Evolutionary conservation across 2,797 vertebrate genomes (phyloP), one percentile per base, ranked within the genome.

Genomic region (Balearica regulorum): DNA sequence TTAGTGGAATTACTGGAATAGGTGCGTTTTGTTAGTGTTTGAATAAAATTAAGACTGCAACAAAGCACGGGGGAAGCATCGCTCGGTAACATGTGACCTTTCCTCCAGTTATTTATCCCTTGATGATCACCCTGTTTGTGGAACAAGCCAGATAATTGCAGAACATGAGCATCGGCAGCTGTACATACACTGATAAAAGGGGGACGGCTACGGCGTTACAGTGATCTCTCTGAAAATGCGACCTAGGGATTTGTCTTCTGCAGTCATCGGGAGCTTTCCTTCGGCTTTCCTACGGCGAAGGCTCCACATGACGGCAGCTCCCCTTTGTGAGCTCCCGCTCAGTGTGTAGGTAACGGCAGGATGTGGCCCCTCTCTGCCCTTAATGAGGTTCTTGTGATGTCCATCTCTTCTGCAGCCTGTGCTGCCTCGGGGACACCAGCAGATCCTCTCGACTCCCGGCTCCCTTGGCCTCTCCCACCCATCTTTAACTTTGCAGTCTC

Each of bases 261-360:
- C 98, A 98, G 98, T 98, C 97, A 96, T 93, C 21, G 4, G 41
- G 61, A 97, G 98, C 98, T 98, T 98, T 98, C 98, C 82, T 95
- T 93, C 93, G 86, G 98, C 98, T 98, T 98, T 98, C 98, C 82
- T 95, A 93, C 93, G 86, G 96, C 84, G 90, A 97, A 96, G 95
- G 96, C 96, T 76, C 93, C 84, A 96, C 97, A 43, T 95, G 97
- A 97, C 95, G 96, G 98, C 97, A 97, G 97, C 97, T 98, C 46
- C 57, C 22, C 39, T 39, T 13, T 31, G 4, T 17, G 6, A 98
- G 97, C 97, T 98, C 98, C 97, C 90, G 94, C 97, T 97, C 82
- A 55, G 95, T 76, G 75, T 53, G 9, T 21, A 65, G 88, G 77
- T 62, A 73, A 61, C 49, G 29, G 85, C 81, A 65, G 57, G 66